A percentile compares a stretch with the other conserved stretches of the same genome.
phyloP scores from a whole-genome alignment of 2,888 invertebrate species.

The Prosapia bicincta region DNA sequence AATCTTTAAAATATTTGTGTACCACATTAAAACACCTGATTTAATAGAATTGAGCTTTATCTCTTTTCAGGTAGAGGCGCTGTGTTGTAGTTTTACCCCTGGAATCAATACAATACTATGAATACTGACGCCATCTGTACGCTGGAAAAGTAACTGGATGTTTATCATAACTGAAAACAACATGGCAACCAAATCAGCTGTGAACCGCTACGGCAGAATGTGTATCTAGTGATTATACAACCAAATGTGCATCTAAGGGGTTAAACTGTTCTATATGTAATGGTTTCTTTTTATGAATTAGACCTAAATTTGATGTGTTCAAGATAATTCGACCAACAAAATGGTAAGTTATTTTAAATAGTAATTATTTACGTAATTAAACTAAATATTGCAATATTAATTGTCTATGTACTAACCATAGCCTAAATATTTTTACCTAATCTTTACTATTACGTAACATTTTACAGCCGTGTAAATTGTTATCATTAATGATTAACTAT shows the following conservation, averaged over 20 bases:
- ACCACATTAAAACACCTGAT: too few species aligned
- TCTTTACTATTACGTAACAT: background rate
- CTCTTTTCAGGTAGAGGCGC: background rate
- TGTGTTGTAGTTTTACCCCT: background rate
- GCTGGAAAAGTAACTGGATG: background rate
- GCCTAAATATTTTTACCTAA: background rate
- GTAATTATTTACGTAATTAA: background rate
- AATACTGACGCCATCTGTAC: background rate
- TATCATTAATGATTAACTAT: background rate
- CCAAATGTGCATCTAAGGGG: slow-evolving; percentile 1
- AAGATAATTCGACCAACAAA: background rate
- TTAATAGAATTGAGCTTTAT: background rate
- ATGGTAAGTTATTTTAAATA: background rate
- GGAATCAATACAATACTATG: background rate
- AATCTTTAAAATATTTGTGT: too few species aligned
- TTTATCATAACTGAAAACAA: slow-evolving; percentile 7
- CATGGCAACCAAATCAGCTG: slow-evolving; percentile 15
- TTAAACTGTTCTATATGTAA: background rate
- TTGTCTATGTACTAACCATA: background rate
- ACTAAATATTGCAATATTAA: background rate
- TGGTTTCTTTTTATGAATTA: background rate
- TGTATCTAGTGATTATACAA: slow-evolving; percentile 10
- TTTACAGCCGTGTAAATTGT: background rate
- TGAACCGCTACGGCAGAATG: slow-evolving; percentile 4
- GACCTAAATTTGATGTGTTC: background rate